These are phyloP conservation scores for Sminthurinus aureus DNA, from an alignment of 2,888 invertebrate species.

Conservation along the genomic window DNA sequence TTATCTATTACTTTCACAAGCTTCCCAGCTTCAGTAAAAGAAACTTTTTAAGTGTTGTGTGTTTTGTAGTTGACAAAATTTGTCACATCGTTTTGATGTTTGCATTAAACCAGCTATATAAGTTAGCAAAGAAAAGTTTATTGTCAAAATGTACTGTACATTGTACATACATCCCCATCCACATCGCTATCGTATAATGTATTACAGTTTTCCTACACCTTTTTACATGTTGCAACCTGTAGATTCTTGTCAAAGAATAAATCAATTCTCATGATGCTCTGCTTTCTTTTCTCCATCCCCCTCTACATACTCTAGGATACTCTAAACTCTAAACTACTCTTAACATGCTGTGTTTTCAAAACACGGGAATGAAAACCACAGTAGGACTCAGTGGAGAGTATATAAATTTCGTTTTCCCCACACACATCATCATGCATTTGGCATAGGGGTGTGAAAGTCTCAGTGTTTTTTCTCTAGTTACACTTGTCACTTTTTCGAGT, in stretches of 20 bases:
- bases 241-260: slow-evolving; percentile 4
- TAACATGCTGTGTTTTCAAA: neutral
- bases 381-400: slow-evolving; percentile 8
- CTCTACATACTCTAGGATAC: slow-evolving; percentile 5
- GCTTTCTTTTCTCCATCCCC: slow-evolving; percentile 9
- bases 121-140: no score
- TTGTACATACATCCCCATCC: no score
- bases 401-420: neutral
- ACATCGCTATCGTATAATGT: no score
- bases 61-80: no score
- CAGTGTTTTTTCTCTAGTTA: neutral
- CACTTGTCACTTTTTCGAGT: neutral
- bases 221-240: neutral
- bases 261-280: slow-evolving; percentile 32
- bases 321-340: no score
- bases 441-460: neutral
- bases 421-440: neutral
- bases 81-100: no score
- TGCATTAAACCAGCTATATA: no score
- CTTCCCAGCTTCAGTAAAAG: no score
- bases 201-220: neutral
- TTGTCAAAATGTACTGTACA: no score
- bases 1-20: no score
- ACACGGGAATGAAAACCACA: slow-evolving; percentile 2
- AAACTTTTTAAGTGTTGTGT: no score